phyloP scores from a whole-genome alignment of 2,113 vertebrate species.

The Bos javanicus region DNA sequence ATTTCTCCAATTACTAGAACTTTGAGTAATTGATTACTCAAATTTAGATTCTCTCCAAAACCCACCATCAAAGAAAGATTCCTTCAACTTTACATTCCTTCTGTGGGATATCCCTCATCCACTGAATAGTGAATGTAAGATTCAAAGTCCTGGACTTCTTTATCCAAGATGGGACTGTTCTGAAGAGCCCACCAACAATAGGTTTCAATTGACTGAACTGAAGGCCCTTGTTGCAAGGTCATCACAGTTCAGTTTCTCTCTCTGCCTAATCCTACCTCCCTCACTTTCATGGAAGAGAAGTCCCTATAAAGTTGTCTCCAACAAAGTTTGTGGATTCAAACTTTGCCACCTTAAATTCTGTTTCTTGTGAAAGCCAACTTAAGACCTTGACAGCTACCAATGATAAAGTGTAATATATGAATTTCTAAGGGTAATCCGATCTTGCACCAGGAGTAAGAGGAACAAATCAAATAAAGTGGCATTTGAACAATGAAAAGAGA shows the following conservation, averaged over 20 bases:
- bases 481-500: neutral
- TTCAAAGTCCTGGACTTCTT: neutral
- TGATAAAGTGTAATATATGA: neutral
- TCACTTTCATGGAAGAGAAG: neutral
- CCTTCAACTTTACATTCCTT: neutral
- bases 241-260: neutral
- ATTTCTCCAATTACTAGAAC: neutral
- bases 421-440: neutral
- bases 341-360: neutral
- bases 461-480: neutral
- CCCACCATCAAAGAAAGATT: neutral
- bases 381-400: neutral
- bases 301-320: accelerated
- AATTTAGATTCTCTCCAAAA: neutral
- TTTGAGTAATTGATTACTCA: neutral
- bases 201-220: too few species aligned
- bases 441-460: neutral
- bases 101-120: neutral
- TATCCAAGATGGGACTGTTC: neutral
- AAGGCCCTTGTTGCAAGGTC: neutral
- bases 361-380: neutral
- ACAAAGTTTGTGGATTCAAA: neutral
- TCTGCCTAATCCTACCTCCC: neutral
- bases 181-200: neutral
- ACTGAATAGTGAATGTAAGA: neutral